Evolutionary conservation across 2,113 vertebrate genomes (phyloP).

Genomic region (Ceuthmochares aereus): DNA sequence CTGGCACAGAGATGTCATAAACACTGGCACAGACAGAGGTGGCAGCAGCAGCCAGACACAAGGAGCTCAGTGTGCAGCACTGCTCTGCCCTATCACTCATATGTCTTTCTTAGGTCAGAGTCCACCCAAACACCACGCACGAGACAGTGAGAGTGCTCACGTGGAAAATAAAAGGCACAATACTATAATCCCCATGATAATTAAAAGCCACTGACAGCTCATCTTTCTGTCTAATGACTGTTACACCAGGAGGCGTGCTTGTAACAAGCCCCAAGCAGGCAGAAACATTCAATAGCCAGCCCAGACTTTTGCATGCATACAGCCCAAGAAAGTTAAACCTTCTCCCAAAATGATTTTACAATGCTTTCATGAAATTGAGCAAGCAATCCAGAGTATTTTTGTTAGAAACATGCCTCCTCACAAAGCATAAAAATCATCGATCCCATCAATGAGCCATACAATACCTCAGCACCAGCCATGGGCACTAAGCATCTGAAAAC

Average conservation of each 20-base stretch:
- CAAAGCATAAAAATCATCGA: not conserved
- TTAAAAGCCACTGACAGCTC: not conserved
- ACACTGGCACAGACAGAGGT: not conserved
- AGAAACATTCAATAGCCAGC: not conserved
- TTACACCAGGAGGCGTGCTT: not conserved
- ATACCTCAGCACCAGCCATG: not conserved
- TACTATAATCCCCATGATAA: rapidly evolving
- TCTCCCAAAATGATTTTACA: not conserved
- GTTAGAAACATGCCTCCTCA: not conserved
- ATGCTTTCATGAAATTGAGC: not conserved
- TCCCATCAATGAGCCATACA: not conserved
- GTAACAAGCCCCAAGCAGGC: not conserved
- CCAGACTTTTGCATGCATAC: rapidly evolving
- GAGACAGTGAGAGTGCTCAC: rapidly evolving
- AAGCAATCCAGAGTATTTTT: not conserved
- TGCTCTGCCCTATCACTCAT: rapidly evolving
- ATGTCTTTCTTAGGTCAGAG: not conserved
- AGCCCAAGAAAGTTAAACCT: not conserved
- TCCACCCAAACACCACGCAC: rapidly evolving
- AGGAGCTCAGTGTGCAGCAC: not conserved
- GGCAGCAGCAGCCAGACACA: not conserved
- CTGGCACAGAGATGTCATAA: not conserved
- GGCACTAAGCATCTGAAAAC: not conserved
- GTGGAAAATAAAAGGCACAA: not conserved
- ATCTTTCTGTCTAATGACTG: not conserved